phyloP scores from a whole-genome alignment of 2,797 vertebrate species.

The Cyclopterus lumpus region DNA sequence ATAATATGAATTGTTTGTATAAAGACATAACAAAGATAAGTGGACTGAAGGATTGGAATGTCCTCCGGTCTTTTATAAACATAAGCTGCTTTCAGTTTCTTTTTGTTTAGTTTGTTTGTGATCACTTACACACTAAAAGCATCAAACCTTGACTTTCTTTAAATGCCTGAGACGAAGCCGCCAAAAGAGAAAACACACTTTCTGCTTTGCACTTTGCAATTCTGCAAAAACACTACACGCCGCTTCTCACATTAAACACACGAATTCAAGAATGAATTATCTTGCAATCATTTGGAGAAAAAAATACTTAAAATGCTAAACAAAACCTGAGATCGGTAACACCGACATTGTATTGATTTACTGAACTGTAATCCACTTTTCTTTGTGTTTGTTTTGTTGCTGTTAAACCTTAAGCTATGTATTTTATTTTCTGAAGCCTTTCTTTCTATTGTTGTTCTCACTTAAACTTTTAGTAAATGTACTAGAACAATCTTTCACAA shows the following conservation, averaged over 20 bases:
- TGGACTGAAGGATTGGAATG: constrained; percentile 34
- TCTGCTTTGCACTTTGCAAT: neutral
- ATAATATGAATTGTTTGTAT: constrained; percentile 16
- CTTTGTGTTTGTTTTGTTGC: neutral
- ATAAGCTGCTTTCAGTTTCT: constrained; percentile 34
- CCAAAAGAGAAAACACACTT: neutral
- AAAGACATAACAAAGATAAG: constrained; percentile 35
- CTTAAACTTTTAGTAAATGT: neutral
- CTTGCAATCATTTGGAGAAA: neutral
- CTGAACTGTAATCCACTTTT: neutral
- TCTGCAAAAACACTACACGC: neutral
- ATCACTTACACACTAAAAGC: neutral
- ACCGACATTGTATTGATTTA: neutral
- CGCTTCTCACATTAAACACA: neutral
- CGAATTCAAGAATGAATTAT: neutral
- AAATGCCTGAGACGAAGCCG: neutral
- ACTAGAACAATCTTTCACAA: neutral
- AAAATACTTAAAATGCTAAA: neutral
- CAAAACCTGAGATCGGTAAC: too few relatives aligned
- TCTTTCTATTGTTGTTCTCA: neutral
- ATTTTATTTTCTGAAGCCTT: neutral
- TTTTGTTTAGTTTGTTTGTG: neutral
- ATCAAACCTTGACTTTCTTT: neutral
- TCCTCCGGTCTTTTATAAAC: constrained; percentile 43
- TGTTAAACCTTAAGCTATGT: neutral